A percentile compares a stretch with the other conserved stretches of the same genome.
Conservation (phyloP, 1,140 invertebrate genomes). For the Melitaea cinxia region DNA sequence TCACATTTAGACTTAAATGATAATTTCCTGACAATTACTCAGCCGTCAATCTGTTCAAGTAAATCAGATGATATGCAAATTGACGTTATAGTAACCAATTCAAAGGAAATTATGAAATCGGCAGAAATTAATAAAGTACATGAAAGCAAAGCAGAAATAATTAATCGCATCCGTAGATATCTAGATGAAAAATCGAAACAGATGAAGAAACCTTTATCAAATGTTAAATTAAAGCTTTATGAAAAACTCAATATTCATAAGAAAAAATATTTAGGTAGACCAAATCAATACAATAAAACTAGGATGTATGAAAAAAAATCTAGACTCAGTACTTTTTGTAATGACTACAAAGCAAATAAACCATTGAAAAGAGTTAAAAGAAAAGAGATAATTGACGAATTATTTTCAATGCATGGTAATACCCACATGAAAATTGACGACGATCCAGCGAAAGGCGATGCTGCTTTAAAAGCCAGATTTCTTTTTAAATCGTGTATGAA, state of each 20-base stretch:
- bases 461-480: conserved; percentile 88
- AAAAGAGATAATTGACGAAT: conserved; percentile 34
- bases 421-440: conserved; percentile 32
- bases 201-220: conserved; percentile 39
- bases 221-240: conserved; percentile 43
- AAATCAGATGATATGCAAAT: conserved; percentile 15
- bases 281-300: neutral
- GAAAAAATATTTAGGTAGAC: neutral
- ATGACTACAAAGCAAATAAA: neutral
- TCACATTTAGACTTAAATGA: conserved; percentile 57
- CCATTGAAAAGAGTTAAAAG: conserved; percentile 36
- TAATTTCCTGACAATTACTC: conserved; percentile 42
- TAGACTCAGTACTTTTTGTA: neutral
- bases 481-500: conserved; percentile 94
- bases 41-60: conserved; percentile 17
- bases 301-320: conserved; percentile 4
- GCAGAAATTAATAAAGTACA: conserved; percentile 31
- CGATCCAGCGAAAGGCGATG: conserved; percentile 75
- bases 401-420: conserved; percentile 30
- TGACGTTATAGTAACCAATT: conserved; percentile 35
- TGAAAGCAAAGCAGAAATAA: conserved; percentile 50
- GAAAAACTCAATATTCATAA: conserved; percentile 37
- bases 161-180: conserved; percentile 65
- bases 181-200: conserved; percentile 52
- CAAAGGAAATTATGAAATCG: conserved; percentile 42